Percentiles rank a stretch among this genome's conserved stretches.
phyloP scores from a whole-genome alignment of 2,888 invertebrate species.

The Syrista parreyssii region DNA sequence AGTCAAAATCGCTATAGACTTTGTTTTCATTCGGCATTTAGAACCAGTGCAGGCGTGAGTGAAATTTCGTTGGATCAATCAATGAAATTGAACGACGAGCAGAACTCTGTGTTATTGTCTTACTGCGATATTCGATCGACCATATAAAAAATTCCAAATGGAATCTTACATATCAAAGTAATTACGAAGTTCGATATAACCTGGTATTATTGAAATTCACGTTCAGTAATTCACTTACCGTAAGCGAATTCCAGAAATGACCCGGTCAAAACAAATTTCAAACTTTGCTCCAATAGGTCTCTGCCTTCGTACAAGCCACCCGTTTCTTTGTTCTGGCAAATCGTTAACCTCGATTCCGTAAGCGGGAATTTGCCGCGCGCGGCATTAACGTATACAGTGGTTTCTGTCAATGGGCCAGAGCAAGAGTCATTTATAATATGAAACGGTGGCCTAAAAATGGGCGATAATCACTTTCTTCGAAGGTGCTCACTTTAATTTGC shows the following conservation, averaged over 20 bases:
- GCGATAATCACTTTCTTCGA: background rate
- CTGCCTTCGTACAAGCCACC: background rate
- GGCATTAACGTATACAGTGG: background rate
- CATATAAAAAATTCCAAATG: background rate
- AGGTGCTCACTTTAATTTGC: background rate
- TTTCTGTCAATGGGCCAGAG: background rate
- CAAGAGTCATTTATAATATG: background rate
- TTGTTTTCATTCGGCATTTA: background rate
- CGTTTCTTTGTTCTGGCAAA: background rate
- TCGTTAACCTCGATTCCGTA: background rate
- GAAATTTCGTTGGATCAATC: background rate
- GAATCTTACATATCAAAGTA: background rate
- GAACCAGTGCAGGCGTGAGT: background rate
- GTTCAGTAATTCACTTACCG: background rate
- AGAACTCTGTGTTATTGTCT: background rate
- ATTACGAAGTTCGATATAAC: background rate
- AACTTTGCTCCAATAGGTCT: background rate
- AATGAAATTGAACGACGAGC: background rate
- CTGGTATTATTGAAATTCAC: background rate
- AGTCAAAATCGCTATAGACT: background rate
- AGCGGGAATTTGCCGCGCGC: background rate
- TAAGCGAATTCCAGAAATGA: background rate
- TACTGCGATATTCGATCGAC: background rate
- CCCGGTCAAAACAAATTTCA: background rate
- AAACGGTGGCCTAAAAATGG: background rate